phyloP scores from a whole-genome alignment of 1,140 invertebrate species.

The Sipha flava region DNA sequence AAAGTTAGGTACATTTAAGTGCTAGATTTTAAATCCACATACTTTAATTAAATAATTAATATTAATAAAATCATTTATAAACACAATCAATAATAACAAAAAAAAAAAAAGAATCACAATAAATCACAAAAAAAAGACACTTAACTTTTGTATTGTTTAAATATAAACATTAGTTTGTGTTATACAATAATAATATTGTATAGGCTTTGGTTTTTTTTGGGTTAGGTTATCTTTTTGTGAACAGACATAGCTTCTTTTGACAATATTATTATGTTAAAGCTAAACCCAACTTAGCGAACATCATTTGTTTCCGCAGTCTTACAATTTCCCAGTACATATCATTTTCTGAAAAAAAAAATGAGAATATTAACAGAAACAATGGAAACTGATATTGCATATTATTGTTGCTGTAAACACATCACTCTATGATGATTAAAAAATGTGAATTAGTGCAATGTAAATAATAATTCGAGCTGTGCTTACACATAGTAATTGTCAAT shows the following conservation, averaged over 20 bases:
- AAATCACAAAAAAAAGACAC: background rate
- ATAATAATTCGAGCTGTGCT: too few relatives aligned
- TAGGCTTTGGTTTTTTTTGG: background rate
- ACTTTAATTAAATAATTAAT: too few relatives aligned
- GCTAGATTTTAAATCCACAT: background rate
- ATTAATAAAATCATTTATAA: background rate
- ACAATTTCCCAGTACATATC: constrained; percentile 71
- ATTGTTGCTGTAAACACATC: too few relatives aligned
- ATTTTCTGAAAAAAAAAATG: constrained; percentile 49
- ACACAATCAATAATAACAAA: background rate
- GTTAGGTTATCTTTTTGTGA: background rate
- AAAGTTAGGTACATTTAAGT: background rate
- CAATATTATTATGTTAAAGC: background rate
- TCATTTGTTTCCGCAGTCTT: constrained; percentile 63
- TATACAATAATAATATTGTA: background rate
- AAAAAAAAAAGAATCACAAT: background rate
- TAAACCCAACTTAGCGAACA: constrained; percentile 60
- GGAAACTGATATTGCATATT: background rate
- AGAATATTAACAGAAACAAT: background rate
- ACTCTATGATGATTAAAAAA: too few relatives aligned
- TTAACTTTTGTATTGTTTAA: background rate
- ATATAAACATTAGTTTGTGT: background rate
- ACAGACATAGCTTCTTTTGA: background rate
- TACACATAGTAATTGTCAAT: too few relatives aligned
- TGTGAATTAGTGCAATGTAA: too few relatives aligned